Evolutionary conservation across 2,113 vertebrate species (phyloP), one percentile per base, ranked within the genome.

Genomic region (Pseudorectes ferrugineus): DNA sequence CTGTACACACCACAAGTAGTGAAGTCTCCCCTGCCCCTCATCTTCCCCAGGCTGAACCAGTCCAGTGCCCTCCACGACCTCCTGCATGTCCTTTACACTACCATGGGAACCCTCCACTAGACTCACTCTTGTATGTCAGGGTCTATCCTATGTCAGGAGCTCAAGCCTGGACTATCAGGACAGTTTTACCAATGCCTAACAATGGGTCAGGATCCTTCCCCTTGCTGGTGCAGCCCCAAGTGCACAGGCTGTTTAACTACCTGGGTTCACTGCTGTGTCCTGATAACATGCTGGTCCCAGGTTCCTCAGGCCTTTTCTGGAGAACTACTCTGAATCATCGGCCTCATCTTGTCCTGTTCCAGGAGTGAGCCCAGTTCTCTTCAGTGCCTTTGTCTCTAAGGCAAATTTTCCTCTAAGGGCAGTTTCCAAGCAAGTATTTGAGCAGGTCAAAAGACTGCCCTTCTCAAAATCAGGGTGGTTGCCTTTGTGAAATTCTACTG

Each of bases 201-300:
- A 31, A 6, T 15, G 6, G 10, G 2, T 62, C 14, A 77, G 21
- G 17, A 46, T 65, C 25, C 7, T 33, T 54, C 14, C 5, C 2
- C 6, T 54, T 45, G 25, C 11, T 29, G 17, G 9, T 23, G 3
- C 16, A 61, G n/a, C 7, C 15, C 26, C 15, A 29, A 5, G 6
- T 25, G 9, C 3, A 4, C 17, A 49, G 9, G 3, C 5, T 79
- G 14, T 48, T 57, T 62, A 48, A 3, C 5, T 58, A 12, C 7
- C 5, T 3, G 2, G 6, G 8, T 4, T 3, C 24, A 33, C 28
- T 38, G 21, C 13, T 66, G 5, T 5, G 0, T 43, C 11, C 25
- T 54, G 25, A 20, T 14, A 19, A 67, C 9, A 26, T 74, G 3
- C 18, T 92, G 36, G 8, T 3, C 19, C 8, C 21, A 17, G 14